Percentiles rank a stretch among this genome's conserved stretches.
phyloP scores from a whole-genome alignment of 2,888 invertebrate genomes.

The Athripsodes cinereus region DNA sequence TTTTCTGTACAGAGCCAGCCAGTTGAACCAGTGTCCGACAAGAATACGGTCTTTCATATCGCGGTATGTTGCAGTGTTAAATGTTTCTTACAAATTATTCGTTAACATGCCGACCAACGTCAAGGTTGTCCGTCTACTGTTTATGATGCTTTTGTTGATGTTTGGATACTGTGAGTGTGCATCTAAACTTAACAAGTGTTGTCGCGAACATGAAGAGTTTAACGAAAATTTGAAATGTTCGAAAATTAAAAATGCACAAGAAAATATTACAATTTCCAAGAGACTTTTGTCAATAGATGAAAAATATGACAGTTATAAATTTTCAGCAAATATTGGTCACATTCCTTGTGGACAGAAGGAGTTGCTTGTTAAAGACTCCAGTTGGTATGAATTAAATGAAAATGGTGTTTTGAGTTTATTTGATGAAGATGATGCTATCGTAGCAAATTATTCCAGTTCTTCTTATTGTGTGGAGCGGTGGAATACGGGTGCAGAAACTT shows the following conservation, averaged over 20 bases:
- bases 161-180: slow-evolving; percentile 3
- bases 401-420: slow-evolving; percentile 13
- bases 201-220: slow-evolving; percentile 14
- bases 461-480: slow-evolving; percentile 21
- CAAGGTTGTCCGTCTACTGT: neutral
- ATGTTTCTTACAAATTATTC: neutral
- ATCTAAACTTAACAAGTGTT: slow-evolving; percentile 21
- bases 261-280: neutral
- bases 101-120: slow-evolving; percentile 2
- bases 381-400: slow-evolving; percentile 10
- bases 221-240: slow-evolving; percentile 13
- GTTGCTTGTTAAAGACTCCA: slow-evolving; percentile 1
- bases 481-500: neutral
- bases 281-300: slow-evolving; percentile 9
- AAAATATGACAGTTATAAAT: slow-evolving; percentile 14
- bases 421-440: slow-evolving; percentile 4
- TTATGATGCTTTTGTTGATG: neutral
- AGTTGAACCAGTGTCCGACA: slow-evolving; percentile 8
- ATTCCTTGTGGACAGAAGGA: slow-evolving; percentile 10
- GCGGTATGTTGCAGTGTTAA: neutral
- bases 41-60: neutral
- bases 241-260: neutral
- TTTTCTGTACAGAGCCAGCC: neutral
- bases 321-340: slow-evolving; percentile 6
- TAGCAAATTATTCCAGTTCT: slow-evolving; percentile 9